A percentile compares a stretch with the other conserved stretches of the same genome.
Conservation (phyloP, 2,113 vertebrate genomes). For the Chaenocephalus aceratus region DNA sequence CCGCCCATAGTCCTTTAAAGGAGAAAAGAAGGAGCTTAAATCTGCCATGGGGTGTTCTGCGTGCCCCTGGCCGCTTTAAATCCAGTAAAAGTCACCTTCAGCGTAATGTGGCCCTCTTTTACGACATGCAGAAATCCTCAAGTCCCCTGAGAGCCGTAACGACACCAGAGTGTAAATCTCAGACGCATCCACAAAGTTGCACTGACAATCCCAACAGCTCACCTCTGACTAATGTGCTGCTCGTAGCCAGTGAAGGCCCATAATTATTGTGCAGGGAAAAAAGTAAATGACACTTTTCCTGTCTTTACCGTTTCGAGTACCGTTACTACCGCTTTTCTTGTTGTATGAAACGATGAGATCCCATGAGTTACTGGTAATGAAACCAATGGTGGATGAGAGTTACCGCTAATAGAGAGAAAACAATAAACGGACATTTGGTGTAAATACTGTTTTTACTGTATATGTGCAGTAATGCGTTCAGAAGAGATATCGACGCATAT, state of each 20-base stretch:
- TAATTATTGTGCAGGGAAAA: constrained; percentile 79
- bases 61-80: constrained; percentile 77
- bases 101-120: constrained; percentile 82
- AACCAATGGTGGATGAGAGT: not conserved
- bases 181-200: constrained; percentile 75
- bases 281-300: constrained; percentile 55
- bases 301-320: constrained; percentile 14
- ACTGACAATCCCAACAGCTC: constrained; percentile 68
- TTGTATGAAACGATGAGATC: constrained; percentile 17
- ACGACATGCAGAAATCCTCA: constrained; percentile 82
- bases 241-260: constrained; percentile 63
- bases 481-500: not conserved
- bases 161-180: constrained; percentile 82
- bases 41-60: constrained; percentile 76
- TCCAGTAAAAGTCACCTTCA: constrained; percentile 89
- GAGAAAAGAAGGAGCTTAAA: constrained; percentile 79
- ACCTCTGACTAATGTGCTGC: constrained; percentile 75
- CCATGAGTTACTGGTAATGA: constrained; percentile 24
- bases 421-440: not conserved
- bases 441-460: not conserved
- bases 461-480: not conserved
- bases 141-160: constrained; percentile 78
- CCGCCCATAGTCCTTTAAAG: constrained; percentile 73
- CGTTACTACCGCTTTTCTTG: not conserved
- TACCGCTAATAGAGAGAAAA: not conserved